Base-by-base conservation (phyloP, 2,888 invertebrate species). In the Fragum sueziense region DNA sequence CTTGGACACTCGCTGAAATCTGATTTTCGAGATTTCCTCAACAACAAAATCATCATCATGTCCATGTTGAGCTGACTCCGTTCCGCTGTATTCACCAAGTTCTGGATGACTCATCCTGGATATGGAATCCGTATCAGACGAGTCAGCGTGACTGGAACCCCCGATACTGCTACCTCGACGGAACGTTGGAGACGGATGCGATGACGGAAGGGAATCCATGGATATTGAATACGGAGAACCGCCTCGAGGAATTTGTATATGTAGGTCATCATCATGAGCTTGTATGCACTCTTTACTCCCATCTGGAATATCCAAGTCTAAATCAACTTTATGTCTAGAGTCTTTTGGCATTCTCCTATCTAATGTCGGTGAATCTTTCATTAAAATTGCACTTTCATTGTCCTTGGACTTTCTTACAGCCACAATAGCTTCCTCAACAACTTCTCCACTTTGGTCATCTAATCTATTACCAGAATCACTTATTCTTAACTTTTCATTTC, bases 191-290 rank as follows among this genome's bases (percentile, higher is more conserved):
- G 87, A 87, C 11, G 87, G 86, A 77, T 87, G 84, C 9, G 87
- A 87, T n/a, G 87, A 87, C 4, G 87, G 86, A 22, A 87, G 69
- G 33, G 85, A 85, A 41, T 87, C 87, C 85, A 87, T 86, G 29
- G 87, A 87, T 41, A 86, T 77, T n/a, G 87, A 87, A 71, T 85
- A 86, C 22, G 87, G 87, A 25, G 87, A 87, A 17, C 84, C 84
- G 33, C 81, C 75, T 57, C 87, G 71, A 37, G 73, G 79, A 27
- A 76, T 29, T 2, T 65, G 41, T 17, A 65, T 65, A 1, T 41
- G 37, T 11, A 65, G 37, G 6, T 65, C 65, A 0, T 65, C 65
- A 20, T 41, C 65, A 14, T 65, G 65, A 7, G 11, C 41, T 65
- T 37, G 65, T n/a, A 41, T n/a, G 41, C 41, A 41, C 9, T 47